A percentile compares a stretch with the other conserved stretches of the same genome.
Conservation (phyloP, 2,797 vertebrate species). For the Sardinella longiceps region DNA sequence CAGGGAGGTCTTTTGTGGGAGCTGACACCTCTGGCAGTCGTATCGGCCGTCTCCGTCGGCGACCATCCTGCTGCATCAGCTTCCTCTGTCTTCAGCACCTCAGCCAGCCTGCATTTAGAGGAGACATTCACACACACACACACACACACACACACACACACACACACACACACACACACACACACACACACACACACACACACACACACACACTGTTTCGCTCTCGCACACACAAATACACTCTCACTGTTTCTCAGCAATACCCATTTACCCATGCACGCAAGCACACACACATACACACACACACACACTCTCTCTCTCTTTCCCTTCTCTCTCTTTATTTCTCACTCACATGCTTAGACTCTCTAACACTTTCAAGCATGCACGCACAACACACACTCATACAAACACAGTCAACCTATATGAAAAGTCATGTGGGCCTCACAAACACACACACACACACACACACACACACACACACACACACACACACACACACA, state of each 20-base stretch:
- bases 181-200: slow-evolving; percentile 42
- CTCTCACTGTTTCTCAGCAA: not conserved
- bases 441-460: slow-evolving; percentile 15
- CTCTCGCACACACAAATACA: not conserved
- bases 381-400: not conserved
- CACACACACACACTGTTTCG: not conserved
- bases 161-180: slow-evolving; percentile 41
- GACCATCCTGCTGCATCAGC: slow-evolving; percentile 8
- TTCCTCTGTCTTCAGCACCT: not conserved
- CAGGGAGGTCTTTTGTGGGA: slow-evolving; percentile 7
- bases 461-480: slow-evolving; percentile 4
- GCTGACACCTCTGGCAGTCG: not conserved
- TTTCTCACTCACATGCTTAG: not conserved
- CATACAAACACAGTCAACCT: not conserved
- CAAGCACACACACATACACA: slow-evolving; percentile 17
- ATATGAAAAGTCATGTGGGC: not conserved
- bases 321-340: not conserved
- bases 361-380: not conserved
- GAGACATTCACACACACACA: not conserved
- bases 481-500: not conserved
- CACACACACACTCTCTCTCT: not conserved
- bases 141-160: not conserved
- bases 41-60: not conserved
- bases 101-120: not conserved
- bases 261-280: no score